These are phyloP conservation scores for Gryllus longicercus DNA, from an alignment of 2,888 invertebrate species.

Conservation along the genomic window DNA sequence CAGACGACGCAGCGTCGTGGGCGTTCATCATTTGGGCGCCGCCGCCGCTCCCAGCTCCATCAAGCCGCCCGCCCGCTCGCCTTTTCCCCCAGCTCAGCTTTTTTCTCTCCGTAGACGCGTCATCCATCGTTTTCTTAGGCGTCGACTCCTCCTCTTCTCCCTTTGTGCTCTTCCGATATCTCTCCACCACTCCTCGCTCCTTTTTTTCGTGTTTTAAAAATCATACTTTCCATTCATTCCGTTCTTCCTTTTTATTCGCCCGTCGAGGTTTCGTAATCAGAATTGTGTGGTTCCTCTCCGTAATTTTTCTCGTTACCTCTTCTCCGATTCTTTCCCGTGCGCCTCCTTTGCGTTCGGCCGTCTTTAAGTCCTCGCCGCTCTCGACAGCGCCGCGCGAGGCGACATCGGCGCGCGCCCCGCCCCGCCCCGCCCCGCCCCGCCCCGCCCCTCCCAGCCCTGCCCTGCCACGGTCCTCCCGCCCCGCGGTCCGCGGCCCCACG, in stretches of 20 bases:
- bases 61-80: neutral
- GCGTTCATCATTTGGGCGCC: neutral
- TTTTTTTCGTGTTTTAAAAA: neutral
- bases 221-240: neutral
- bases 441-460: neutral
- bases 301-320: conserved; percentile 17
- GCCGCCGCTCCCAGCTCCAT: neutral
- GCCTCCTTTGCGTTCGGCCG: neutral
- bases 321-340: neutral
- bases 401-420: neutral
- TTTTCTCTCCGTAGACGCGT: neutral
- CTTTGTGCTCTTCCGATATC: neutral
- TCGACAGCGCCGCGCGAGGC: neutral
- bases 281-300: neutral
- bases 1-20: neutral
- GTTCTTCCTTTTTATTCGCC: neutral
- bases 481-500: too few relatives aligned
- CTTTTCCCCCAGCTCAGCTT: neutral
- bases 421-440: neutral
- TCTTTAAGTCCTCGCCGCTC: neutral
- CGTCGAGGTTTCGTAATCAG: neutral
- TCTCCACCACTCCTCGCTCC: neutral
- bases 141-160: neutral
- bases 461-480: too few relatives aligned
- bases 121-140: neutral